These are phyloP conservation scores for Pollenia amentaria DNA, from an alignment of 2,888 invertebrate genomes.

Conservation along the genomic window DNA sequence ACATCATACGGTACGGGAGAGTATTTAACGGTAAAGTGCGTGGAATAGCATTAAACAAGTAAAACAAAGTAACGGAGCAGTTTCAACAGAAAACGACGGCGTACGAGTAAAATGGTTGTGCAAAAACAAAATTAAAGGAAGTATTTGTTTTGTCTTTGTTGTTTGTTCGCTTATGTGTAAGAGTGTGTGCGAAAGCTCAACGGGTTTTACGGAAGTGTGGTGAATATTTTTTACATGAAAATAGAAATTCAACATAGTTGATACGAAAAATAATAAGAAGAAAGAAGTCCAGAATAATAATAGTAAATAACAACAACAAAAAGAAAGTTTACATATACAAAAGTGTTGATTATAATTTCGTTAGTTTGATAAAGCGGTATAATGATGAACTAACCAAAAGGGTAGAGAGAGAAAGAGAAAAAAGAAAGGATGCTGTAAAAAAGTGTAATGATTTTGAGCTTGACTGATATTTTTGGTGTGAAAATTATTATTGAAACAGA, in stretches of 20 bases:
- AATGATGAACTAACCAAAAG: slow-evolving; percentile 28
- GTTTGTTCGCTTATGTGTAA: slow-evolving; percentile 8
- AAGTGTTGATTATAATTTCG: slow-evolving; percentile 58
- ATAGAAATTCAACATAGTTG: slow-evolving; percentile 53
- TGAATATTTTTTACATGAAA: slow-evolving; percentile 39
- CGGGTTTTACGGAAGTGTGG: slow-evolving; percentile 66
- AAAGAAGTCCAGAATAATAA: slow-evolving; percentile 23
- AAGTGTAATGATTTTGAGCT: slow-evolving; percentile 13
- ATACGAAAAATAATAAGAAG: neutral
- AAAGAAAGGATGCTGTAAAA: slow-evolving; percentile 39
- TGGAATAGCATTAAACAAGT: slow-evolving; percentile 5
- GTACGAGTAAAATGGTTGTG: slow-evolving; percentile 35
- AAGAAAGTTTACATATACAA: slow-evolving; percentile 37
- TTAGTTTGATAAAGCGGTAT: slow-evolving; percentile 41
- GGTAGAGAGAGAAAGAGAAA: slow-evolving; percentile 17
- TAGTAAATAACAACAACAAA: slow-evolving; percentile 41
- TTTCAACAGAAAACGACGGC: slow-evolving; percentile 41
- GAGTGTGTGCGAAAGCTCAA: slow-evolving; percentile 27
- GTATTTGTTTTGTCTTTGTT: slow-evolving; percentile 14
- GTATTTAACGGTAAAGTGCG: slow-evolving; percentile 41
- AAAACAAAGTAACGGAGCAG: slow-evolving; percentile 46
- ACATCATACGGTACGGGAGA: slow-evolving; percentile 61
- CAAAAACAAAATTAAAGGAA: slow-evolving; percentile 36
- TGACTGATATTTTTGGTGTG: slow-evolving; percentile 5
- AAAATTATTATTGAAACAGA: slow-evolving; percentile 57